Conservation (phyloP, 1,140 invertebrate genomes). For the Magallana gigas region DNA sequence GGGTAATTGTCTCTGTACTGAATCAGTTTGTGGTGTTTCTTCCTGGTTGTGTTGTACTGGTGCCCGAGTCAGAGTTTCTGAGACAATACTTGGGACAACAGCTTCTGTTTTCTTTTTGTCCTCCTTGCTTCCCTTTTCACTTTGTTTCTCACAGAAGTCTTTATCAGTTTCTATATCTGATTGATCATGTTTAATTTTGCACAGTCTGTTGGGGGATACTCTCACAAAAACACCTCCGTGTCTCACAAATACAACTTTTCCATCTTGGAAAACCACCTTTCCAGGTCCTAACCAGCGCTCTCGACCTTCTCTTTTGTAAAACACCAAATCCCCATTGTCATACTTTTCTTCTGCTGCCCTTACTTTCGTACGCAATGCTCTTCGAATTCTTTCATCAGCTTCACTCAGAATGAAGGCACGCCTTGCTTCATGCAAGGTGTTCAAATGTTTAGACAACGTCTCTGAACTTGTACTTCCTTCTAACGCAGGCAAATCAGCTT, state of each 20-base stretch:
- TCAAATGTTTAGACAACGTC: slow-evolving; percentile 1
- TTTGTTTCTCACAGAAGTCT: not conserved
- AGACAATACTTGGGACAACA: not conserved
- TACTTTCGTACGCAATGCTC: slow-evolving; percentile 48
- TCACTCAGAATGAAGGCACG: slow-evolving; percentile 45
- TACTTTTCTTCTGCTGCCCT: slow-evolving; percentile 51
- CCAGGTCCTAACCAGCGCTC: slow-evolving; percentile 55
- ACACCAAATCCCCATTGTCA: slow-evolving; percentile 54
- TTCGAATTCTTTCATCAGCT: slow-evolving; percentile 47
- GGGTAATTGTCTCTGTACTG: not conserved
- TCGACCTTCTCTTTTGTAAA: slow-evolving; percentile 56
- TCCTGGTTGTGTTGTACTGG: not conserved
- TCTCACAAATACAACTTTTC: slow-evolving; percentile 63
- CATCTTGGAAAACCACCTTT: slow-evolving; percentile 59
- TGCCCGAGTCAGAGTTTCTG: not conserved
- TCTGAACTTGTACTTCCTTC: not conserved
- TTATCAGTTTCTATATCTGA: slow-evolving; percentile 20
- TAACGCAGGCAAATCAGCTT: not conserved
- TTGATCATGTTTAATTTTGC: slow-evolving; percentile 40
- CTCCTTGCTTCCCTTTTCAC: not conserved
- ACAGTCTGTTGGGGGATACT: slow-evolving; percentile 58
- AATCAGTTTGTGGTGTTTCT: not conserved
- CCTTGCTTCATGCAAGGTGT: slow-evolving; percentile 18
- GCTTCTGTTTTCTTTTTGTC: not conserved
- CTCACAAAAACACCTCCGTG: slow-evolving; percentile 59